Conservation (phyloP, 2,113 vertebrate genomes). For the Psilopsiagon aurifrons region DNA sequence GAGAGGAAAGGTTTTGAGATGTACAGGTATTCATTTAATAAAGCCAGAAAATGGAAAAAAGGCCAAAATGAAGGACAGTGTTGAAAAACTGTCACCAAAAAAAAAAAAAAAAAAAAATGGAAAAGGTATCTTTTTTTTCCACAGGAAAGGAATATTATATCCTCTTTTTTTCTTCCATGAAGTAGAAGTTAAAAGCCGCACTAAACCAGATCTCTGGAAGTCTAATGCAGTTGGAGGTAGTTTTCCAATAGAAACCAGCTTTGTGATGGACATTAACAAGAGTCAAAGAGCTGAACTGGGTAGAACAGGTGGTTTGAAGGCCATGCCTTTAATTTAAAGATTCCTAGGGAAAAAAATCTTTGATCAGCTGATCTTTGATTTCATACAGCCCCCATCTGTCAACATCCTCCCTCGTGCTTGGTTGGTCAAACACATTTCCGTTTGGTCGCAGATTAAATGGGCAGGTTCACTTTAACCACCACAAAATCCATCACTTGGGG, state of each 20-base stretch:
- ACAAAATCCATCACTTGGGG: background rate
- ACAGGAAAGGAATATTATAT: background rate
- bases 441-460: background rate
- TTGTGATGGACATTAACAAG: background rate
- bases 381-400: background rate
- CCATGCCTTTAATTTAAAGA: background rate
- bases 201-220: background rate
- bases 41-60: background rate
- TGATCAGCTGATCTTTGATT: background rate
- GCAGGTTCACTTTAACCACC: background rate
- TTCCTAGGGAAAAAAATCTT: background rate
- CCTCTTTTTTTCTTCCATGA: background rate
- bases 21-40: background rate
- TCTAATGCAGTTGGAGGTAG: no score
- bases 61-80: no score
- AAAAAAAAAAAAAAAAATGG: background rate
- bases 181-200: background rate
- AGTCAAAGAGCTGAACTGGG: background rate
- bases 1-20: slow-evolving; percentile 10
- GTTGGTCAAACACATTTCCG: background rate
- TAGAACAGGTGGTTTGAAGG: background rate
- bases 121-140: background rate
- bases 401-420: background rate
- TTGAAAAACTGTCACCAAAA: background rate
- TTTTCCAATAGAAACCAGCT: background rate